Base-by-base conservation (phyloP, 2,888 invertebrate species). In the Drosophila austrosaltans region DNA sequence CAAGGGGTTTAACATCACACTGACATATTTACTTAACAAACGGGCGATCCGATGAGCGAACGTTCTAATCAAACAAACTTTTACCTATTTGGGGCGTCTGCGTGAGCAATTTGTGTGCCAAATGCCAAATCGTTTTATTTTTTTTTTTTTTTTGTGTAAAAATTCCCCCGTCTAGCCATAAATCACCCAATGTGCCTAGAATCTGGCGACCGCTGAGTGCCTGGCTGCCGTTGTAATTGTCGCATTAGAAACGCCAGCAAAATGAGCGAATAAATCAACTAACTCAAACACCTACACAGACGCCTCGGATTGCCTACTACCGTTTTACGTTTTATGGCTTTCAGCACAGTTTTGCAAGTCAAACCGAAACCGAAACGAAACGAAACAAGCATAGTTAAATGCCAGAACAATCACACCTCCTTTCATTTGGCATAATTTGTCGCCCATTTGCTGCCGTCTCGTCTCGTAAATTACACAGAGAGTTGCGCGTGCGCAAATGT, bases 21-120 rank as follows among this genome's bases (percentile, higher is more conserved):
- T 84, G 85, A 84, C 88, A 85, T 80, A 86, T 85, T 86, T 88
- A 86, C 84, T 85, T 88, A 85, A 80, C 89, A 80, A 80, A 72
- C 74, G 87, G 75, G 75, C 59, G 72, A 65, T 76, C 32, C 57
- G 56, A 61, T 3, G 54, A 59, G 59, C 40, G 56, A 48, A 61
- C 62, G 67, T 62, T 81, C 79, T 73, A 82, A 82, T 83, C 78
- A 83, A 59, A 60, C 72, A 79, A 83, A 75, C 64, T 75, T 79
- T 77, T 70, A 72, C 75, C 76, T 68, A 82, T 76, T 77, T 74
- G 59, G 69, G 63, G 66, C 28, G 67, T 57, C 66, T 72, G 60
- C 63, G 67, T 71, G 75, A 75, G 66, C 64, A 56, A 75, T 70
- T 73, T 76, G 77, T 88, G 84, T 85, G 84, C 89, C 80, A 85